Conservation (phyloP, 1,140 invertebrate genomes). For the Nilaparvata lugens region DNA sequence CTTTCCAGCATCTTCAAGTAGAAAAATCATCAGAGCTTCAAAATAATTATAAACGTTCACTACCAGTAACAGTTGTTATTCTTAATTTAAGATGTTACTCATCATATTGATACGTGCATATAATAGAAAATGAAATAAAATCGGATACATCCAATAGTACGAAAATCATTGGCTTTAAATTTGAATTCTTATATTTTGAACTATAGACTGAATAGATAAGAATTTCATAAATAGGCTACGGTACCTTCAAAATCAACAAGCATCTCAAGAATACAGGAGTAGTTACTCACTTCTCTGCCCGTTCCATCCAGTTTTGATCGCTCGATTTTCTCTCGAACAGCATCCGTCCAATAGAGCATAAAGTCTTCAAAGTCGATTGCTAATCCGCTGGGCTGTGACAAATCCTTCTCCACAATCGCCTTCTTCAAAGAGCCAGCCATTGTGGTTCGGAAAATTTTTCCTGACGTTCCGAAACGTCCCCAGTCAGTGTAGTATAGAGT, state of each 20-base stretch:
- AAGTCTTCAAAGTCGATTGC: conserved; percentile 93
- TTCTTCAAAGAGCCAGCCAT: conserved; percentile 92
- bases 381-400: conserved; percentile 91
- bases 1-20: too few species aligned
- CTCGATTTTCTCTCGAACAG: conserved; percentile 95
- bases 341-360: conserved; percentile 97
- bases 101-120: too few species aligned
- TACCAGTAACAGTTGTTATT: too few species aligned
- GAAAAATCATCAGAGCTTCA: too few species aligned
- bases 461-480: conserved; percentile 84
- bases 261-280: conserved; percentile 23
- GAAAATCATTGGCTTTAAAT: too few species aligned
- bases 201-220: too few species aligned
- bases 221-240: too few species aligned
- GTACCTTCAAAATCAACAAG: not conserved
- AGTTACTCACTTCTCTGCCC: conserved; percentile 42
- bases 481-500: conserved; percentile 88
- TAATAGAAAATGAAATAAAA: too few species aligned
- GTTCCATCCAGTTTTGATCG: conserved; percentile 76
- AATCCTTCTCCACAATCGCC: conserved; percentile 79
- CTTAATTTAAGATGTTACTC: too few species aligned
- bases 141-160: too few species aligned
- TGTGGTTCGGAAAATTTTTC: conserved; percentile 90
- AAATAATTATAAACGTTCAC: too few species aligned
- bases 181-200: too few species aligned